Percentiles rank a stretch among this genome's conserved stretches.
These are phyloP conservation scores for Apamea epomidion DNA, from an alignment of 2,888 invertebrate genomes.

Conservation along the genomic window DNA sequence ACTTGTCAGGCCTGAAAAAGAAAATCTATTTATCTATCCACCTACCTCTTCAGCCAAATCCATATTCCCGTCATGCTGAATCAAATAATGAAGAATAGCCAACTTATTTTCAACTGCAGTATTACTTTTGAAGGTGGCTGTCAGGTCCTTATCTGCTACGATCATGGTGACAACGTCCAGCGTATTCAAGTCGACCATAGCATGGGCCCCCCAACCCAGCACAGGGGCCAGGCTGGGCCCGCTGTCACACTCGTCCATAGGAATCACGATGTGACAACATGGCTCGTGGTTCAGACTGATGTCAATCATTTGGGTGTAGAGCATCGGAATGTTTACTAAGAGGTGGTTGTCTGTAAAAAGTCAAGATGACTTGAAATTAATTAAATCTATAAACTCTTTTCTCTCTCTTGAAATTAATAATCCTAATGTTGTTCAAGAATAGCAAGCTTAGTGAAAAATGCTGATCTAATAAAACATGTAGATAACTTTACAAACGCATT, in stretches of 20 bases:
- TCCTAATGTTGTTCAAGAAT: neutral
- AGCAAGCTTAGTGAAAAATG: neutral
- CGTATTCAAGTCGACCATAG: slow-evolving; percentile 92
- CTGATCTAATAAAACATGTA: neutral
- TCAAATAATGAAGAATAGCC: slow-evolving; percentile 95
- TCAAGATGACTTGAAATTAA: neutral
- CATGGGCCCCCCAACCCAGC: slow-evolving; percentile 88
- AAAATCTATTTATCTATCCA: neutral
- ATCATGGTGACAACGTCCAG: slow-evolving; percentile 93
- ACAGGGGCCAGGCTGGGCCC: slow-evolving; percentile 93
- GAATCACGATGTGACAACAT: slow-evolving; percentile 94
- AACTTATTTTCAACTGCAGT: slow-evolving; percentile 93
- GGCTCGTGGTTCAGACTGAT: slow-evolving; percentile 96
- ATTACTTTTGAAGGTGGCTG: slow-evolving; percentile 93
- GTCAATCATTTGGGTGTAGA: slow-evolving; percentile 96
- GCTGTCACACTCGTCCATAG: slow-evolving; percentile 89
- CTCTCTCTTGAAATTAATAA: neutral
- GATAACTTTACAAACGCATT: neutral
- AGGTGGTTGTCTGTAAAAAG: slow-evolving; percentile 93
- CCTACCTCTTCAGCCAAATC: slow-evolving; percentile 93
- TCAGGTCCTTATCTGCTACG: slow-evolving; percentile 92
- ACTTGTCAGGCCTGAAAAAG: neutral
- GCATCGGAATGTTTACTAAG: slow-evolving; percentile 95
- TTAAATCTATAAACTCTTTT: neutral
- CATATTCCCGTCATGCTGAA: slow-evolving; percentile 94